These are phyloP conservation scores for Sebastes nivosus DNA, from an alignment of 2,797 vertebrate species.

Conservation along the genomic window DNA sequence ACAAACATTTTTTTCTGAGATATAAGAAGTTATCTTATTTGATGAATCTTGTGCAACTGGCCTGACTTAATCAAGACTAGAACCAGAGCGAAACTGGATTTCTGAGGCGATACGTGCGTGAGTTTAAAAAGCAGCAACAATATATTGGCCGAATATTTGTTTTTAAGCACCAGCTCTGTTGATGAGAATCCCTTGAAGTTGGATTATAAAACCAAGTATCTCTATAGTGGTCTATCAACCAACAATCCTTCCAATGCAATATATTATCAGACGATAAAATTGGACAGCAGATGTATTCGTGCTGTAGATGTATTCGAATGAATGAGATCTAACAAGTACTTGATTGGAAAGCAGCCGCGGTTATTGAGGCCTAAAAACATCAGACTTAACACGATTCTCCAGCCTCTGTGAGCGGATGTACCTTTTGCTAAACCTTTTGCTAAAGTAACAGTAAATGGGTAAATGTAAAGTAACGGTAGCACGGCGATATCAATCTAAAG, in stretches of 20 bases:
- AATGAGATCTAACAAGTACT: neutral
- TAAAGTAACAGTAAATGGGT: neutral
- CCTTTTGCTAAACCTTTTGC: neutral
- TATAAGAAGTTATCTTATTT: neutral
- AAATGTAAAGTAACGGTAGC: neutral
- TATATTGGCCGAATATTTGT: neutral
- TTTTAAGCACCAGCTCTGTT: neutral
- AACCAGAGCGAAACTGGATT: neutral
- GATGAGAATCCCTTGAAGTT: neutral
- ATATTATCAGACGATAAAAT: neutral
- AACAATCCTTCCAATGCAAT: neutral
- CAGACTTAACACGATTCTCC: neutral
- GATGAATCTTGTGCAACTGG: neutral
- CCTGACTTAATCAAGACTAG: neutral
- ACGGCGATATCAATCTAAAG: neutral
- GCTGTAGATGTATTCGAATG: neutral
- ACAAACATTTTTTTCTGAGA: conserved; percentile 19
- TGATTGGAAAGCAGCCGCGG: neutral
- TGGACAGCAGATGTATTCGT: neutral
- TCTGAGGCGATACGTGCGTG: neutral
- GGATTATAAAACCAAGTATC: neutral
- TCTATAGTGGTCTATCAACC: neutral
- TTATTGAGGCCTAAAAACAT: neutral
- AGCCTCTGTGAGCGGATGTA: neutral
- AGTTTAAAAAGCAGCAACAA: neutral